Conservation (phyloP, 2,888 invertebrate genomes). For the Torymus tubicola region DNA sequence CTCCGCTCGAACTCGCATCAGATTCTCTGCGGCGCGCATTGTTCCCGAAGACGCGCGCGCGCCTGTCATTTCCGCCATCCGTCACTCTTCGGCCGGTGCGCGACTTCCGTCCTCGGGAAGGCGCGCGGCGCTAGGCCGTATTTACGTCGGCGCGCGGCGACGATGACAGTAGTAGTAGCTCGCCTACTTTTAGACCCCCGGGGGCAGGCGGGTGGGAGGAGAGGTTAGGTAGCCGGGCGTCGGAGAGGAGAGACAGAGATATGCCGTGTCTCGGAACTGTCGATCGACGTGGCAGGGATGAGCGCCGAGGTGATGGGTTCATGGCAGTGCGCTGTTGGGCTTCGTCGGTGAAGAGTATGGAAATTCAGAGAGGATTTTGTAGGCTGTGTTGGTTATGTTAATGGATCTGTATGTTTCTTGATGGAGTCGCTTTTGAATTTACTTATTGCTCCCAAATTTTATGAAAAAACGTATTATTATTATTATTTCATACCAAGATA, state of each 20-base stretch:
- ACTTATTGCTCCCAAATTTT: too few relatives aligned
- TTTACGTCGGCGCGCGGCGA: constrained; percentile 46
- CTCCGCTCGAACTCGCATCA: not conserved
- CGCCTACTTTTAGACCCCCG: constrained; percentile 54
- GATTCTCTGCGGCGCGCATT: not conserved
- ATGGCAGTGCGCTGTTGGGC: too few relatives aligned
- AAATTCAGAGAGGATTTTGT: too few relatives aligned
- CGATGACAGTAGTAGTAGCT: not conserved
- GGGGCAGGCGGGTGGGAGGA: not conserved
- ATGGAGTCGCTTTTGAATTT: too few relatives aligned
- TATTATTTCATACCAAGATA: too few relatives aligned
- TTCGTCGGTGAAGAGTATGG: too few relatives aligned
- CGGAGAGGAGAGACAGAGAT: not conserved
- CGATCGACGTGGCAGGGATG: constrained; percentile 3
- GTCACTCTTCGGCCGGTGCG: constrained; percentile 58
- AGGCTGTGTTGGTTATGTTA: too few relatives aligned
- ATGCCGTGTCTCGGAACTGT: not conserved
- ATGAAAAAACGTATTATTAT: too few relatives aligned
- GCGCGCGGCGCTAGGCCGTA: constrained; percentile 16
- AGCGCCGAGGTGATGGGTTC: too few relatives aligned
- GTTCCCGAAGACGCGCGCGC: constrained; percentile 4
- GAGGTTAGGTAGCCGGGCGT: constrained; percentile 3
- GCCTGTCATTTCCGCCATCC: constrained; percentile 61
- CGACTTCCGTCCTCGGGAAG: constrained; percentile 40
- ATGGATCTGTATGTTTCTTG: too few relatives aligned